Base-by-base conservation (phyloP, 2,113 vertebrate species). In the Caranx ignobilis region DNA sequence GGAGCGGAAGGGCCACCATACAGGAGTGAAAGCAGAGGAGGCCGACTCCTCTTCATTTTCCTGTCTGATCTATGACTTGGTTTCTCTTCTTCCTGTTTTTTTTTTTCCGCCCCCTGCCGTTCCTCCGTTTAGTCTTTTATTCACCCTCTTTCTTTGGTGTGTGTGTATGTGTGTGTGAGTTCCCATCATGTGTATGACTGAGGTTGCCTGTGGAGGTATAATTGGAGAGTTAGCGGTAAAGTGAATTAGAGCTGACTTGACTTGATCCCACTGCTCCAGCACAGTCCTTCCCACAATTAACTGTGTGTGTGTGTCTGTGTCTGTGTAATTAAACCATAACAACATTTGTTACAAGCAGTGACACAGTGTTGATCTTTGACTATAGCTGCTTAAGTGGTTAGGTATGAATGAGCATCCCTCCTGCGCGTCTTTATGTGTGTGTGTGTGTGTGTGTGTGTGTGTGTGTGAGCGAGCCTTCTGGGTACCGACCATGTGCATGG, bases 401-500 rank as follows among this genome's bases (percentile, higher is more conserved):
- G 2, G 43, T 54, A 54, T 54, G 69, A 70, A 55, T 56, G 37
- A 6, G 66, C 15, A 37, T 68, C 10, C 7, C 11, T n/a, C 16
- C 7, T 61, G 4, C 52, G 59, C 5, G 3, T 41, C 9, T 47
- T 2, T 11, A 15, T 43, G n/a, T 19, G 13, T 65, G 3, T 64
- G n/a, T 68, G 32, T 41, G 15, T 61, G 55, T 11, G 34, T 52
- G 34, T 61, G 45, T 50, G 43, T 70, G 47, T 43, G n/a, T 68
- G 18, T 41, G 62, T 65, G 72, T 70, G 69, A 52, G 66, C 55
- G 2, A 32, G 61, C 61, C 39, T 65, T 18, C 19, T 67, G 80
- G 26, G 71, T 70, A 83, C 97, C 96, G 89, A 99, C 98, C 0
- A 96, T 97, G 86, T 97, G 96, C 94, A 96, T 92, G 86, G 95